A percentile compares a stretch with the other conserved stretches of the same genome.
phyloP scores from a whole-genome alignment of 2,113 vertebrate species.

The Platysteira castanea region DNA sequence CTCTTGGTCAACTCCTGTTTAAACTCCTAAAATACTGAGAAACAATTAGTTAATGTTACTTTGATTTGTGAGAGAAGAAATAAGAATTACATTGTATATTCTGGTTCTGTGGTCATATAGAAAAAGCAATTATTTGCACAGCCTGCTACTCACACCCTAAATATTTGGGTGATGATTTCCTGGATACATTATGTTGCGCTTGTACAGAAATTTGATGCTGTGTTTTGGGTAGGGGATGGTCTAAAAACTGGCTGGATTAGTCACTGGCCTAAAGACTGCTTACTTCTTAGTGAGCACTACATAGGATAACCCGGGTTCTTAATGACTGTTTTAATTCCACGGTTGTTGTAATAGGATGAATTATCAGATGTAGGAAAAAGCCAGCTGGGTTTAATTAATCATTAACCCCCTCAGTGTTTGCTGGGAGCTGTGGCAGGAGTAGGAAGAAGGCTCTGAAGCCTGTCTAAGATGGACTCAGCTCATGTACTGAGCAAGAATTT shows the following conservation, averaged over 20 bases:
- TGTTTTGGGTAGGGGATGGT: neutral
- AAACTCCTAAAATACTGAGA: neutral
- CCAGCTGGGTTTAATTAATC: neutral
- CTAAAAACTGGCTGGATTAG: neutral
- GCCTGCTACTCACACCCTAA: neutral
- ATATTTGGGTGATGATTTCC: slow-evolving; percentile 41
- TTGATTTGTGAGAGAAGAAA: neutral
- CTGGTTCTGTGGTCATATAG: neutral
- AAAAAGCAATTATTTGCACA: neutral
- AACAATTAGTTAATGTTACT: neutral
- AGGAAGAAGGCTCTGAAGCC: neutral
- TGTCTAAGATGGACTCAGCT: neutral
- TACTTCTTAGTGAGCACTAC: neutral
- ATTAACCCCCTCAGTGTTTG: neutral
- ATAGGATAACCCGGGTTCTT: neutral
- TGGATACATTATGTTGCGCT: neutral
- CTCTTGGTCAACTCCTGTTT: neutral
- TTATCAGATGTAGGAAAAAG: neutral
- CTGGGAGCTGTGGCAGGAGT: neutral
- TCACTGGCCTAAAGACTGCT: neutral
- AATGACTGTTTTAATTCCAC: neutral
- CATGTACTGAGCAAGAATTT: neutral
- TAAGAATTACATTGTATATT: neutral
- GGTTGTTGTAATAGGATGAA: neutral
- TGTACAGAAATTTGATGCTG: neutral